A percentile compares a stretch with the other conserved stretches of the same genome.
Conservation (phyloP, 2,113 vertebrate species). For the Leptobrachium leishanense region DNA sequence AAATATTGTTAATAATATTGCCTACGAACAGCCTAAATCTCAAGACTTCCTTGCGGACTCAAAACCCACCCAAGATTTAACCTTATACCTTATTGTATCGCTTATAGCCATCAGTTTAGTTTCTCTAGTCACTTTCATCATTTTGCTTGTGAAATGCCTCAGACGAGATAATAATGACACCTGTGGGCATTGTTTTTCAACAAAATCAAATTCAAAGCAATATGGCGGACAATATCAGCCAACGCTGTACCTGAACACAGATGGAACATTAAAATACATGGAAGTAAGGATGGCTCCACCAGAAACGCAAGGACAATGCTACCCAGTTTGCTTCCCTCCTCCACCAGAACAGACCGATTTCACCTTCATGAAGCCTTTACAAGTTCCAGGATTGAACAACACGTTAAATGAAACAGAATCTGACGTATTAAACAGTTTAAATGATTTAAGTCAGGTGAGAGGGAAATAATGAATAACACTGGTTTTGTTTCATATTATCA, state of each 20-base stretch:
- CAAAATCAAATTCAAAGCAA: neutral
- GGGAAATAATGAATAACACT: no score
- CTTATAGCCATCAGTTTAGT: conserved; percentile 49
- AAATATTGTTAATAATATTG: conserved; percentile 47
- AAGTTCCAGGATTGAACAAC: conserved; percentile 59
- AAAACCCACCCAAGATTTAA: conserved; percentile 56
- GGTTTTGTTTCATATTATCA: no score
- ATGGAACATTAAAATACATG: no score
- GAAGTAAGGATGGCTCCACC: conserved; percentile 63
- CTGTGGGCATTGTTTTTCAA: conserved; percentile 53
- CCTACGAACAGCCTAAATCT: conserved; percentile 64
- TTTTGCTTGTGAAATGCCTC: conserved; percentile 58
- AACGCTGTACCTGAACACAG: conserved; percentile 74
- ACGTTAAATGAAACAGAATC: conserved; percentile 59
- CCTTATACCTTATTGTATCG: conserved; percentile 60
- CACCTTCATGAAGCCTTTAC: conserved; percentile 75
- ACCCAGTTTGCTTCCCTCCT: conserved; percentile 81
- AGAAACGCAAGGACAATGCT: conserved; percentile 74
- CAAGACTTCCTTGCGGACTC: conserved; percentile 62
- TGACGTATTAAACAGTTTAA: conserved; percentile 57
- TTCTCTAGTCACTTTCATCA: conserved; percentile 59
- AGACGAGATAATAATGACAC: conserved; percentile 40
- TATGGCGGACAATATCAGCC: conserved; percentile 21
- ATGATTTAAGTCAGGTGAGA: conserved; percentile 69
- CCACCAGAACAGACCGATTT: conserved; percentile 76